Conservation (phyloP, 1,140 invertebrate genomes). For the Aphis craccivora region DNA sequence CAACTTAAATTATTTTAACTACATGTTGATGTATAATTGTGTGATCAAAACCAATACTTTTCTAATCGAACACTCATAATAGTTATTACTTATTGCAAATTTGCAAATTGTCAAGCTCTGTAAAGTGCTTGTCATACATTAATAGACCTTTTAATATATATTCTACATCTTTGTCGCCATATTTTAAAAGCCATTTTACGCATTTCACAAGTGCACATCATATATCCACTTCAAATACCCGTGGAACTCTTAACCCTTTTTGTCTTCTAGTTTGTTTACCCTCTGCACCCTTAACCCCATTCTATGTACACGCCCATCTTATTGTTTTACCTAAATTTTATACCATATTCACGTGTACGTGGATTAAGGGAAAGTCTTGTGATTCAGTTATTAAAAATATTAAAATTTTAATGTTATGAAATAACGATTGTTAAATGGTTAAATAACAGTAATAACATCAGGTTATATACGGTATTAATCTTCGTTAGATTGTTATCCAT, state of each 20-base stretch:
- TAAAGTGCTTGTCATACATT: slow-evolving; percentile 22
- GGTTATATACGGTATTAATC: too few relatives aligned
- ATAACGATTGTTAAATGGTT: background rate
- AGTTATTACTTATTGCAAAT: background rate
- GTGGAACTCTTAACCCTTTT: slow-evolving; percentile 14
- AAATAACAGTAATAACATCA: background rate
- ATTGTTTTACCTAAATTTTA: background rate
- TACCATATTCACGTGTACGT: background rate
- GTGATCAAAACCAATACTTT: background rate
- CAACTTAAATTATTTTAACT: background rate
- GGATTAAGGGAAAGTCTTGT: background rate
- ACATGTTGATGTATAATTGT: background rate
- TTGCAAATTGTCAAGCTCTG: background rate
- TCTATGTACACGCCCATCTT: background rate
- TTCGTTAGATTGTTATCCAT: too few relatives aligned
- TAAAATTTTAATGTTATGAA: background rate
- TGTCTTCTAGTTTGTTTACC: slow-evolving; percentile 45
- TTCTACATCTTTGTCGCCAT: background rate
- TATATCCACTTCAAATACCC: background rate
- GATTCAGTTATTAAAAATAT: background rate
- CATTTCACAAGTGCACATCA: background rate
- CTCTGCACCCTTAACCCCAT: background rate
- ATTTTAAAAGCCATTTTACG: slow-evolving; percentile 32
- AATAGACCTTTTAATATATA: slow-evolving; percentile 22
- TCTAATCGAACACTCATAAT: background rate